Conservation (phyloP, 2,797 vertebrate species). For the Macropodus opercularis region DNA sequence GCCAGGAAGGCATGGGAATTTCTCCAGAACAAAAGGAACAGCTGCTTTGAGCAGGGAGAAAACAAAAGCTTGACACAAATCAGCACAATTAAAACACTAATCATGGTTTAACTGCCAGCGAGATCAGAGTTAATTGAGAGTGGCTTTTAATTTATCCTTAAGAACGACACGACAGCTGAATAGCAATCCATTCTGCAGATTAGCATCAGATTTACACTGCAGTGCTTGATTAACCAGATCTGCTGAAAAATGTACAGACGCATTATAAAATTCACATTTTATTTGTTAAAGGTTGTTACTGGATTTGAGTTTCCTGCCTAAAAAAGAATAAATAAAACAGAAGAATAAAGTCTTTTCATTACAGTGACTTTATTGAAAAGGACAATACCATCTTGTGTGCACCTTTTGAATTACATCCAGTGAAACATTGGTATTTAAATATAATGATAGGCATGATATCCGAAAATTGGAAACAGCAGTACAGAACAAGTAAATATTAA, state of each 20-base stretch:
- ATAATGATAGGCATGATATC: constrained; percentile 23
- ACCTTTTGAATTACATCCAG: constrained; percentile 60
- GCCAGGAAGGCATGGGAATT: constrained; percentile 66
- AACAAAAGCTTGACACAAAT: constrained; percentile 62
- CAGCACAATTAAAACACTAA: constrained; percentile 58
- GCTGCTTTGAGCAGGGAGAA: constrained; percentile 36
- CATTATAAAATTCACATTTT: not conserved
- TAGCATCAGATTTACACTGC: constrained; percentile 36
- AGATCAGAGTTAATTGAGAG: constrained; percentile 50
- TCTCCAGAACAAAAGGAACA: constrained; percentile 68
- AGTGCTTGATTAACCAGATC: constrained; percentile 31
- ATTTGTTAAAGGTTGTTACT: not conserved
- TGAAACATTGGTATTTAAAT: constrained; percentile 45
- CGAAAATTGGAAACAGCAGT: constrained; percentile 32
- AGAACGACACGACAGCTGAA: constrained; percentile 35
- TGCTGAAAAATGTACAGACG: constrained; percentile 5
- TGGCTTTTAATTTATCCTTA: constrained; percentile 34
- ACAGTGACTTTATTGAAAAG: constrained; percentile 81
- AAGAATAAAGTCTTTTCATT: constrained; percentile 29
- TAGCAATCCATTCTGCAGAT: constrained; percentile 33
- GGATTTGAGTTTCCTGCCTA: not conserved
- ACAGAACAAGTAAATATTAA: constrained; percentile 22
- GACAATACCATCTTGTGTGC: constrained; percentile 62
- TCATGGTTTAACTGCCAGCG: constrained; percentile 41
- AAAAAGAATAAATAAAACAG: not conserved